Evolutionary conservation across 2,888 invertebrate genomes (phyloP), one percentile per base, ranked within the genome.

Genomic region (Lordiphosa fenestrarum): DNA sequence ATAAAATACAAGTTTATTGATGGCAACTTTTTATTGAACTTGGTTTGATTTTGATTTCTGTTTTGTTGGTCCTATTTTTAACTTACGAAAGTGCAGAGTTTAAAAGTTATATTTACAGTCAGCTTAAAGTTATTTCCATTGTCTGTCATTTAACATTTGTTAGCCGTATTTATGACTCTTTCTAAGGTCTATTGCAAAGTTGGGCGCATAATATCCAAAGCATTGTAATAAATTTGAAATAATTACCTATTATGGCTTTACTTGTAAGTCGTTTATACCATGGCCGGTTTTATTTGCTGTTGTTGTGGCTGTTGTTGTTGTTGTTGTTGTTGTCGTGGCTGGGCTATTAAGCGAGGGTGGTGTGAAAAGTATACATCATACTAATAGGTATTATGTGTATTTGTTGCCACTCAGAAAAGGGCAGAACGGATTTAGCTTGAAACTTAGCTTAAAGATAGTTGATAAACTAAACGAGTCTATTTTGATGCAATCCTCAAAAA

Each of bases 161-260:
- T 41, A 33, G 35, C 33, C 23, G n/a, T 35, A 15, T 59, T 19
- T 52, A 23, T 15, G 36, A 15, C 19, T 25, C 37, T 52, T n/a
- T 54, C 65, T 50, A 63, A 50, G 57, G 66, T 65, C 53, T 30
- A 48, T 42, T 48, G 61, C 54, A 64, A 61, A 49, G 36, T 42
- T 40, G 40, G 49, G 49, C 56, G 53, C 62, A 58, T 69, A 70
- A 69, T 62, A 69, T 82, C 82, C 85, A 73, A 49, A 70, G 54
- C 61, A 84, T 73, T 73, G 85, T 74, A 86, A 88, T 88, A 89
- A 88, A 87, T 89, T 88, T 86, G 62, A 84, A 84, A 87, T 88
- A 88, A 88, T 88, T 88, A 87, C 87, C 86, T 86, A 87, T 87
- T 86, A 86, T 81, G 76, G 78, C 69, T 64, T 67, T 64, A 63